Conservation (phyloP, 2,113 vertebrate species). For the Callopanchax toddi region DNA sequence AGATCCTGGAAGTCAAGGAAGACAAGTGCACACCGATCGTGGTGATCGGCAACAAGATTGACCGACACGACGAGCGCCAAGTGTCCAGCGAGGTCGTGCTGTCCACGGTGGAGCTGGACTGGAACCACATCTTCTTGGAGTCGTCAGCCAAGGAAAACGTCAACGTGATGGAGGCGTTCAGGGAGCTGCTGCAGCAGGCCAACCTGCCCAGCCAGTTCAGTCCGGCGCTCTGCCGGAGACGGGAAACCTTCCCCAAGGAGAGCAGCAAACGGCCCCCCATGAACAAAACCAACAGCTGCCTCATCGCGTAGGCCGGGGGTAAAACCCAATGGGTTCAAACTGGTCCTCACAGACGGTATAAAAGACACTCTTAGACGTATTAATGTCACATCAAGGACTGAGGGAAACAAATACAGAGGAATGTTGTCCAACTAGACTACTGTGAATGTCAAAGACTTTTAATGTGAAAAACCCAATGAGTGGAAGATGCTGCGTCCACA, state of each 20-base stretch:
- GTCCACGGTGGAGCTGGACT: slow-evolving; percentile 87
- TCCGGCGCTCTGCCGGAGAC: slow-evolving; percentile 80
- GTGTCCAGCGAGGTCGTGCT: slow-evolving; percentile 81
- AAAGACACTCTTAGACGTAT: no score
- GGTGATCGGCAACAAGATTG: slow-evolving; percentile 90
- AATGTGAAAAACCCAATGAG: no score
- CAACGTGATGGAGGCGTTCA: slow-evolving; percentile 89
- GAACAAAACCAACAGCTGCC: slow-evolving; percentile 92
- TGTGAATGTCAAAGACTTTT: no score
- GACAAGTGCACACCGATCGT: slow-evolving; percentile 88
- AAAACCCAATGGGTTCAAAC: slow-evolving; percentile 5
- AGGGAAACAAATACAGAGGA: no score
- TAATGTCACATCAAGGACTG: no score
- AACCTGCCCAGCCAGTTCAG: slow-evolving; percentile 85
- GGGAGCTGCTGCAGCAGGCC: slow-evolving; percentile 85
- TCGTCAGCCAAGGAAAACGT: slow-evolving; percentile 89
- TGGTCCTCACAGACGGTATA: neutral
- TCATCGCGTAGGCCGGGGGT: slow-evolving; percentile 75
- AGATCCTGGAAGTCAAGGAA: slow-evolving; percentile 90
- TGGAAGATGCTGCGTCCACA: no score
- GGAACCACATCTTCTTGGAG: slow-evolving; percentile 89
- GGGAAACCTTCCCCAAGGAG: slow-evolving; percentile 87
- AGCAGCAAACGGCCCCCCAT: slow-evolving; percentile 77
- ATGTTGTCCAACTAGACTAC: no score
- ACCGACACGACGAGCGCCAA: slow-evolving; percentile 70